Percentiles rank a stretch among this genome's conserved stretches.
Evolutionary conservation across 2,113 vertebrate genomes (phyloP).

Genomic region (Pelmatolapia mariae): DNA sequence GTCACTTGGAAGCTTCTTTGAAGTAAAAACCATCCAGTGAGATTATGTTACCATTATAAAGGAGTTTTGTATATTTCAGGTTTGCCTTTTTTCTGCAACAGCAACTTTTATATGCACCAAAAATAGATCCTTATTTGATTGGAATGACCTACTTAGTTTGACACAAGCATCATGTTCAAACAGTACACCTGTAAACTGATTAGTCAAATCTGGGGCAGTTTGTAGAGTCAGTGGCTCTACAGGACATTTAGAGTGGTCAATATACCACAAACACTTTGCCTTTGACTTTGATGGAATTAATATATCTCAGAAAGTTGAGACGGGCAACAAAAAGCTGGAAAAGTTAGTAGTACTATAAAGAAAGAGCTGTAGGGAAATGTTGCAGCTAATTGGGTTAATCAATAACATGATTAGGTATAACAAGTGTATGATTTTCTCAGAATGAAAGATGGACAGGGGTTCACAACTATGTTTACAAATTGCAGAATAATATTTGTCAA

Average conservation of each 20-base stretch:
- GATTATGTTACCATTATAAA: not conserved
- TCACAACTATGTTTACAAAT: rapidly evolving
- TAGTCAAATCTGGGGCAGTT: not conserved
- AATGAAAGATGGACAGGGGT: not conserved
- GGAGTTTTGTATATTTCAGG: not conserved
- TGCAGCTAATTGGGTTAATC: not conserved
- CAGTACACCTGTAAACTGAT: not conserved
- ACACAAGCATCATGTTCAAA: not conserved
- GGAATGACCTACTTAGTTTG: not conserved
- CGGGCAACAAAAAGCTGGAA: not conserved
- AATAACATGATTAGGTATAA: rapidly evolving
- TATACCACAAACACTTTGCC: rapidly evolving
- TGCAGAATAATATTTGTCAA: not conserved
- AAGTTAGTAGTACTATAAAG: not conserved
- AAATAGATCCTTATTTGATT: not conserved
- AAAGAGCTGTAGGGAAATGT: not conserved
- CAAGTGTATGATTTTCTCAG: not conserved
- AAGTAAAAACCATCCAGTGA: not conserved
- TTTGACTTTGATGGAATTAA: not conserved
- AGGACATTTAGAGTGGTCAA: not conserved
- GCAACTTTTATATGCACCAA: not conserved
- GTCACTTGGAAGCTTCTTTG: not conserved
- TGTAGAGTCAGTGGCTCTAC: not conserved
- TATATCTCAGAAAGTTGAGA: not conserved
- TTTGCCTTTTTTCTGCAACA: not conserved